Evolutionary conservation across 2,797 vertebrate genomes (phyloP), one percentile per base, ranked within the genome.

Genomic region (Anisognathus igniventris): DNA sequence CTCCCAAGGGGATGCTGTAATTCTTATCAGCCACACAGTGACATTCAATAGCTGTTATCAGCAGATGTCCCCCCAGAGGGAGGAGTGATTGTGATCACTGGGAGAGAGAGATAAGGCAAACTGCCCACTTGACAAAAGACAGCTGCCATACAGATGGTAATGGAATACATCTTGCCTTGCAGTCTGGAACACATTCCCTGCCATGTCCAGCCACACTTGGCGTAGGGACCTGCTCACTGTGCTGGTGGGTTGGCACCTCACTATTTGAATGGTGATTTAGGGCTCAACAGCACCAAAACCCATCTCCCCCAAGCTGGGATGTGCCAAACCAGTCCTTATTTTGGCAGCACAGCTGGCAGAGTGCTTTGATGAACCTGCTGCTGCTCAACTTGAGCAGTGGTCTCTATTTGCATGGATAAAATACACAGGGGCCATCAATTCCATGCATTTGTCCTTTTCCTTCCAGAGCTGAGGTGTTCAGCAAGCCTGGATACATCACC

Each of bases 381-480:
- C 77, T 62, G 16, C n/a, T 61, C 66, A 7, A 1, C 4, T 3
- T 21, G 19, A 21, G 4, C 61, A 67, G 54, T 2, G 4, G 23
- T 39, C 53, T 84, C 39, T 23, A 33, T 0, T 0, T 1, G 24
- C 25, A 5, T 6, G 6, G 42, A 9, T 47, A 37, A 58, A 33
- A 33, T 24, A 39, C 8, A 17, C 12, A 4, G 15, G 20, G 48
- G 7, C 37, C 15, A 5, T 35, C 12, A 44, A 35, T 18, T 19
- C 48, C 23, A 8, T 1, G 4, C 15, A 2, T 21, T 24, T 23
- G 11, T 30, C 57, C 54, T 64, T 22, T 50, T n/a, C 27, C 40
- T 72, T 18, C 28, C 28, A 30, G 23, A 74, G 37, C 48, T 27
- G 28, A 54, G 6, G 2, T 7, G 19, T 23, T 73, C 40, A 47